Percentiles rank a stretch among this genome's conserved stretches.
Conservation (phyloP, 2,113 vertebrate species). For the Tetraodon nigroviridis region DNA sequence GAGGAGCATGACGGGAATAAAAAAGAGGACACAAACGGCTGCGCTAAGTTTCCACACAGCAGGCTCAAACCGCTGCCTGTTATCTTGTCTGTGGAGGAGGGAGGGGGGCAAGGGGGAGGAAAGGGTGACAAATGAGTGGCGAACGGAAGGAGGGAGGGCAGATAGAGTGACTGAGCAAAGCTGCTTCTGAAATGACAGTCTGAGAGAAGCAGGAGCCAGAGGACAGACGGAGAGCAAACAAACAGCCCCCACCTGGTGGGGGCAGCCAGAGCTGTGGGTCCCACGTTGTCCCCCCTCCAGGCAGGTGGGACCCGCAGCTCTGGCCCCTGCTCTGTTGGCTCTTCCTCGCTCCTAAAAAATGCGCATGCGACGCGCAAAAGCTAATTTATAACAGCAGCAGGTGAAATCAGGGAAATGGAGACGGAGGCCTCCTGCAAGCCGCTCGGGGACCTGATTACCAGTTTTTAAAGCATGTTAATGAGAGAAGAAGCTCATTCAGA, state of each 20-base stretch:
- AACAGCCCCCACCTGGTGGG: background rate
- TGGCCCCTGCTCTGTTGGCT: no score
- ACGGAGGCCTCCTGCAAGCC: no score
- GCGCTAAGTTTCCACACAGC: slow-evolving; percentile 22
- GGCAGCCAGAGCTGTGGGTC: no score
- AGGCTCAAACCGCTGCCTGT: slow-evolving; percentile 16
- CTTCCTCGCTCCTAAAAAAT: no score
- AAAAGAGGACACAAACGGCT: slow-evolving; percentile 11
- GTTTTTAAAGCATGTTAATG: no score
- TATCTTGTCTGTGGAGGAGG: slow-evolving; percentile 24
- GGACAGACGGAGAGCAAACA: slow-evolving; percentile 41
- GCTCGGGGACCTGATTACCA: no score
- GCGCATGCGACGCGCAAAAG: background rate
- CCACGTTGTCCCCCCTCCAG: background rate
- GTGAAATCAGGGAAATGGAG: background rate
- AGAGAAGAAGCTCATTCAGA: no score
- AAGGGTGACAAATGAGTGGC: slow-evolving; percentile 24
- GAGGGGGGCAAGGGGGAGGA: slow-evolving; percentile 9
- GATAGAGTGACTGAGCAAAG: slow-evolving; percentile 48
- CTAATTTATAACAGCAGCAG: background rate
- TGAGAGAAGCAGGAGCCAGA: slow-evolving; percentile 30
- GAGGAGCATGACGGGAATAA: slow-evolving; percentile 21
- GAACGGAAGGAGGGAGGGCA: background rate
- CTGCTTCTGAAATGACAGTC: slow-evolving; percentile 53
- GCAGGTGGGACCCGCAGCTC: no score